A percentile compares a stretch with the other conserved stretches of the same genome.
phyloP scores from a whole-genome alignment of 2,113 vertebrate genomes.

The Cygnus buccinator region DNA sequence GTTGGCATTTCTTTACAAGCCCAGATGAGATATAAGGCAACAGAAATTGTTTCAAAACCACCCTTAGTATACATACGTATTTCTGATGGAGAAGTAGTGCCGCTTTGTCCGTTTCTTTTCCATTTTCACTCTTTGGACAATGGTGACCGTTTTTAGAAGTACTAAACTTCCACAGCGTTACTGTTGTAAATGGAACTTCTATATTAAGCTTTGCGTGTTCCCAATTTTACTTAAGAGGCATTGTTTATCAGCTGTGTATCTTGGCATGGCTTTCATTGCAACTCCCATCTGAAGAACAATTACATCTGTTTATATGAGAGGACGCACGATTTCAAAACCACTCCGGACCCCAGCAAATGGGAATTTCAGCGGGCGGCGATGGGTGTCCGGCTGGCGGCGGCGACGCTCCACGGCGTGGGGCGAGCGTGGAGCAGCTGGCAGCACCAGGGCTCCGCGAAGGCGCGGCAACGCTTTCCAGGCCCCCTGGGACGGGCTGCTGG shows the following conservation, averaged over 20 bases:
- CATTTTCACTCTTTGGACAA: not conserved
- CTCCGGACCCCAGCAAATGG: not conserved
- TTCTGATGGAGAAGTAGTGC: not conserved
- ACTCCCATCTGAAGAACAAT: conserved; percentile 5
- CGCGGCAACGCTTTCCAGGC: too few species aligned
- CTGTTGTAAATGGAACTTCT: conserved; percentile 30
- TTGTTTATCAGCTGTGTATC: conserved; percentile 33
- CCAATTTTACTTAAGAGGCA: not conserved
- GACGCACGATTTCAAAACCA: not conserved
- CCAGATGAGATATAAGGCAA: not conserved
- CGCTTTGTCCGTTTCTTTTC: not conserved
- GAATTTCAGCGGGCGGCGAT: not conserved
- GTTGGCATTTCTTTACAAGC: not conserved
- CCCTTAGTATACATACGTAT: not conserved
- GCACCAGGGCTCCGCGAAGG: too few species aligned
- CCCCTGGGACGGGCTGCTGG: too few species aligned
- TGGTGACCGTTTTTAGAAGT: conserved; percentile 41
- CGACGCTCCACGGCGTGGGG: not conserved
- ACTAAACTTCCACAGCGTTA: not conserved
- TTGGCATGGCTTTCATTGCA: not conserved
- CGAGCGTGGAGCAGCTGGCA: too few species aligned
- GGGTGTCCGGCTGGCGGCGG: not conserved
- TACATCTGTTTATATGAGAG: not conserved
- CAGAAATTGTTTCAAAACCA: not conserved
- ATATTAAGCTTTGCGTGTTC: conserved; percentile 19